Evolutionary conservation across 2,888 invertebrate genomes (phyloP), one percentile per base, ranked within the genome.

Genomic region (Ennomos quercinarius): DNA sequence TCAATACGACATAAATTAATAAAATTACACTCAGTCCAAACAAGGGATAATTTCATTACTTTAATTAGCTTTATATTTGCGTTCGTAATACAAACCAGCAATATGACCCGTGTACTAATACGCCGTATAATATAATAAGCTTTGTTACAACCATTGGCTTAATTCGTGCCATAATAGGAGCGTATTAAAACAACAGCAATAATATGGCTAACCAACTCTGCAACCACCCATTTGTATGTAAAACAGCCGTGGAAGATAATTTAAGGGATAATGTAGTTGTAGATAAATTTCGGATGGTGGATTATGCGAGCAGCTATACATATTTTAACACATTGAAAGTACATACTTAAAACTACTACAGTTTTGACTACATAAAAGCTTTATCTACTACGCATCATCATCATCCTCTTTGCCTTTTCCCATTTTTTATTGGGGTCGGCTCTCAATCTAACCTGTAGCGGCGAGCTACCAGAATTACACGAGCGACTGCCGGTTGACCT

Each of bases 151-250:
- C 49, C 67, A 71, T 77, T 75, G 66, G 72, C 68, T 75, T 70
- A 71, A 79, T 75, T 73, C 70, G 69, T 66, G 72, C 74, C 73
- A 76, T 70, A 69, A 78, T 80, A 44, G 41, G 27, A 51, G 35
- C 50, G 53, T 47, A 57, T 66, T 81, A 83, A 74, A 84, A 86
- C 81, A 83, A 87, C 81, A 78, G 61, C 82, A 83, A 86, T 86
- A 86, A 84, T 69, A 69, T 68, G 70, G 70, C 77, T 80, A 78
- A 81, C 80, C 76, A 77, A 79, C 76, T 77, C 76, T 79, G 72
- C 85, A 87, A 86, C 80, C 76, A 73, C 76, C 84, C 82, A 89
- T 89, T 89, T 87, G 75, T 85, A 89, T 89, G 89, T 78, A 82
- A 87, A 89, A 86, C 80, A 74, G 68, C 79, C 75, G 73, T 74